Percentiles rank a stretch among this genome's conserved stretches.
Evolutionary conservation across 2,113 vertebrate species (phyloP).

Genomic region (Myrmecobius fasciatus): DNA sequence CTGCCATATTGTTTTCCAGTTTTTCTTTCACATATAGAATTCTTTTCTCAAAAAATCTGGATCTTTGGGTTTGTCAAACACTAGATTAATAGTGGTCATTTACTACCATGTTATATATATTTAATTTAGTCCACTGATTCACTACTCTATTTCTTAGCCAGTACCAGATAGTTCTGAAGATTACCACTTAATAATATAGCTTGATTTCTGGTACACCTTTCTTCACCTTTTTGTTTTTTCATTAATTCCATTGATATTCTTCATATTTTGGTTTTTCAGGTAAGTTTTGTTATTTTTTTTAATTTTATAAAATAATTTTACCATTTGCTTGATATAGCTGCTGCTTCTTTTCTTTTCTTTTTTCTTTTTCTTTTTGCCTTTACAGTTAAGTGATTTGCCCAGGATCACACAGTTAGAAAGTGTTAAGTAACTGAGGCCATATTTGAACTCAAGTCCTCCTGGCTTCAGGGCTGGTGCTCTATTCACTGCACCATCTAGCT

Average conservation of each 20-base stretch:
- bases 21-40: neutral
- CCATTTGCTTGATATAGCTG: neutral
- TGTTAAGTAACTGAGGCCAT: too few relatives aligned
- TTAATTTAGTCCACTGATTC: neutral
- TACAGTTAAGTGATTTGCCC: too few relatives aligned
- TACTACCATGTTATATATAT: neutral
- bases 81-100: neutral
- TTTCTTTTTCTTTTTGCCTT: too few relatives aligned
- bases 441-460: too few relatives aligned
- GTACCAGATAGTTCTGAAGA: neutral
- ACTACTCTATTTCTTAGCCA: neutral
- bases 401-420: too few relatives aligned
- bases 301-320: neutral
- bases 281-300: neutral
- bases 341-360: neutral
- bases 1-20: neutral
- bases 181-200: neutral
- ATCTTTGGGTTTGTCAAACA: neutral
- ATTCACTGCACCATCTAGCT: too few relatives aligned
- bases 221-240: neutral
- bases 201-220: neutral
- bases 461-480: too few relatives aligned
- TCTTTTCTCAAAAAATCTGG: neutral
- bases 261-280: neutral
- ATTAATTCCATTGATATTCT: neutral